Evolutionary conservation across 2,888 invertebrate species (phyloP), one percentile per base, ranked within the genome.

Genomic region (Azorinus chamasolen): DNA sequence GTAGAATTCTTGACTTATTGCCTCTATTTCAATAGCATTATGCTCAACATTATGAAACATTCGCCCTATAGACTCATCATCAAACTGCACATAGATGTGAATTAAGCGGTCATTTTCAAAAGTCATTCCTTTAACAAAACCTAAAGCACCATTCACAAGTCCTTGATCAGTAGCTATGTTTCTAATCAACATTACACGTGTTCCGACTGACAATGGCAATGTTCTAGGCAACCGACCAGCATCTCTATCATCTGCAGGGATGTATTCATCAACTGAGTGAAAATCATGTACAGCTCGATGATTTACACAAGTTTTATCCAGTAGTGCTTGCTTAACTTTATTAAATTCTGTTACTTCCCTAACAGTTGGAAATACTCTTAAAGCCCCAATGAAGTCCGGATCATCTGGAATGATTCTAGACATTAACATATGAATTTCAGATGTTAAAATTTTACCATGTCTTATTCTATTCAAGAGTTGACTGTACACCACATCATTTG

Each of bases 221-320:
- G 5, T 14, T 1, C 18, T 20, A 14, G 72, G 77, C 6, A 77
- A 25, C n/a, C 77, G 71, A 37, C 76, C 70, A 41, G 70, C 76
- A 70, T 76, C 59, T 55, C 68, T 48, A 58, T 77, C 77, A 72
- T 77, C 77, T 8, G 57, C 18, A 27, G 77, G 77, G 16, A 77
- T 77, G 14, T 41, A 63, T 25, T 53, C 48, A n/a, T 43, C 37
- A 53, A n/a, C n/a, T n/a, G 25, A 24, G 16, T 58, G 45, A 24
- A 65, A 43, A 20, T 65, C 27, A 50, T 65, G 65, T 43, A 14
- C 1, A 46, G 65, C 65, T 20, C n/a, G 18, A n/a, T 32, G 18
- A 12, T 55, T 10, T 10, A 55, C 12, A 27, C 27, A 45, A 18
- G 54, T 25, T 45, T 25, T 20, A 45, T 43, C 16, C 14, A 66